Evolutionary conservation across 2,113 vertebrate species (phyloP).

Genomic region (Mustelus asterias): DNA sequence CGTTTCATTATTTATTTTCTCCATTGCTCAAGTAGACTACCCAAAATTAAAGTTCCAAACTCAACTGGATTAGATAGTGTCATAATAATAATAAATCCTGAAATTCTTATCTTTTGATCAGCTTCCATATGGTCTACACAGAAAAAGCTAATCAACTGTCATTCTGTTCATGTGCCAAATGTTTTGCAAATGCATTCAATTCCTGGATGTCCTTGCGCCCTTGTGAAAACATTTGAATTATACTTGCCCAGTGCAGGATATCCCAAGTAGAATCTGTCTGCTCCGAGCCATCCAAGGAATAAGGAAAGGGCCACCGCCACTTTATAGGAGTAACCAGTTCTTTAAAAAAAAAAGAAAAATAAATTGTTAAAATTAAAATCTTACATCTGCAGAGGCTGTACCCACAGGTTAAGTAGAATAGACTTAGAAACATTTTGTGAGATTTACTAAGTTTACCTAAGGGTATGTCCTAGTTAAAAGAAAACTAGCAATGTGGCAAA

Average conservation of each 20-base stretch:
- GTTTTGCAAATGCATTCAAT: background rate
- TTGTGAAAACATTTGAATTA: background rate
- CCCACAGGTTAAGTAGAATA: background rate
- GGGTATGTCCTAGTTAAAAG: background rate
- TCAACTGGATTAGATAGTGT: background rate
- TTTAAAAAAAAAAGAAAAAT: constrained; percentile 52
- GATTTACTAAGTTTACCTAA: background rate
- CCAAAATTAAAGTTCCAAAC: background rate
- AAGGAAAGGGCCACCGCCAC: constrained; percentile 91
- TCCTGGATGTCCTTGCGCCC: too few species aligned
- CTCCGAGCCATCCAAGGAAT: constrained; percentile 94
- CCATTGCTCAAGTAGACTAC: background rate
- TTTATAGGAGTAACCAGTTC: constrained; percentile 92
- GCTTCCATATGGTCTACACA: background rate
- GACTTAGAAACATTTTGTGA: background rate
- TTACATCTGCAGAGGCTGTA: background rate
- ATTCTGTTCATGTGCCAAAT: background rate
- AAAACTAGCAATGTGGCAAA: background rate
- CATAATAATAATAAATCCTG: background rate
- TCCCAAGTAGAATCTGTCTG: constrained; percentile 94
- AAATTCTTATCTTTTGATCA: background rate
- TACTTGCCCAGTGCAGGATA: constrained; percentile 90
- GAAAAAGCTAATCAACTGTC: background rate
- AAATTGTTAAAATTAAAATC: background rate
- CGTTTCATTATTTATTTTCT: background rate